Percentiles rank a stretch among this genome's conserved stretches.
Conservation (phyloP, 2,888 invertebrate genomes). For the Netelia fuscicornis region DNA sequence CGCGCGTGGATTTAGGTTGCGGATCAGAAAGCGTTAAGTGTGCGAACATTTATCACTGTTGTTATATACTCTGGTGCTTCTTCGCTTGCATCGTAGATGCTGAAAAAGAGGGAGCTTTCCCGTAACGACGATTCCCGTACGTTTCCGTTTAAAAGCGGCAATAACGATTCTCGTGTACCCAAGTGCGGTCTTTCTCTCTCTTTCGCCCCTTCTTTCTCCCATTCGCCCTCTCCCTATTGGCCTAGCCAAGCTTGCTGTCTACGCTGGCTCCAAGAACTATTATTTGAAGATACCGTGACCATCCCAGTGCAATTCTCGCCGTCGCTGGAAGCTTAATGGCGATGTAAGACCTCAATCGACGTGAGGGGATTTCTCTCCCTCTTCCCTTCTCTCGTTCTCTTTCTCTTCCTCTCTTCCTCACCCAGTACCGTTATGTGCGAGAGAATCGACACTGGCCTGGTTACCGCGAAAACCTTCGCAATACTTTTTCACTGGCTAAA, state of each 20-base stretch:
- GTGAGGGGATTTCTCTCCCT: slow-evolving; percentile 31
- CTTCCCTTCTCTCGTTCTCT: neutral
- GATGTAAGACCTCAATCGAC: slow-evolving; percentile 63
- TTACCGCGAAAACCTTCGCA: slow-evolving; percentile 44
- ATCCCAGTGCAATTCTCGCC: slow-evolving; percentile 44
- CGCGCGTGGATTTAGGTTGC: neutral
- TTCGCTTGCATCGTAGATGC: neutral
- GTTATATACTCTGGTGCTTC: slow-evolving; percentile 22
- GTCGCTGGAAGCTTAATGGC: slow-evolving; percentile 63
- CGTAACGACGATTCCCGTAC: slow-evolving; percentile 44
- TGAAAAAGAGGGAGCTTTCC: slow-evolving; percentile 17
- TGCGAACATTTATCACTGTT: slow-evolving; percentile 59
- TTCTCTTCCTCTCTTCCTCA: neutral
- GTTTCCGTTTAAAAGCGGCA: slow-evolving; percentile 53
- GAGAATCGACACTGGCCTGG: slow-evolving; percentile 38
- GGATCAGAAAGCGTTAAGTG: slow-evolving; percentile 62
- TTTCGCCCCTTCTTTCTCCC: neutral
- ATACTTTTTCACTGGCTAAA: slow-evolving; percentile 40
- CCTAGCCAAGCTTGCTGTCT: slow-evolving; percentile 18
- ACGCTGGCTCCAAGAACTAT: slow-evolving; percentile 42
- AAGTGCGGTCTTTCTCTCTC: slow-evolving; percentile 9
- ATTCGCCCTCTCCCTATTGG: neutral
- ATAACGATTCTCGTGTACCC: slow-evolving; percentile 53
- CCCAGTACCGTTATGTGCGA: neutral
- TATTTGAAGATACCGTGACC: slow-evolving; percentile 55